Evolutionary conservation across 2,797 vertebrate species (phyloP).

Genomic region (Synaphobranchus kaupii): DNA sequence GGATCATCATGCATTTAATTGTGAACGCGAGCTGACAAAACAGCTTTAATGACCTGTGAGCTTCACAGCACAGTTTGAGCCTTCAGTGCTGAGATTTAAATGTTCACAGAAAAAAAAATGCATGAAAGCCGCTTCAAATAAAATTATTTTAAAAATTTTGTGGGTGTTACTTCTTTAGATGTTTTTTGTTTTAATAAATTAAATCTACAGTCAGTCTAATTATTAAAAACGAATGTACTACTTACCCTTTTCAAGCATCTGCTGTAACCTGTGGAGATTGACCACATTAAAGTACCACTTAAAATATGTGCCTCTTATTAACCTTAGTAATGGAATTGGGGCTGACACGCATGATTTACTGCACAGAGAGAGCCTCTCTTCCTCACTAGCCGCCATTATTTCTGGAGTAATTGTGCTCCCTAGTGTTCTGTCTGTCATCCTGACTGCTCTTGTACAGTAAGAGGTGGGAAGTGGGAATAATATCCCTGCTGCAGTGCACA

Average conservation of each 20-base stretch:
- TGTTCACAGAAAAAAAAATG: neutral
- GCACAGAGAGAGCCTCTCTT: slow-evolving; percentile 2
- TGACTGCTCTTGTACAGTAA: neutral
- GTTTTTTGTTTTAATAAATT: neutral
- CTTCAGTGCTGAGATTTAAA: slow-evolving; percentile 16
- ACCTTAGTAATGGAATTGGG: slow-evolving; percentile 65
- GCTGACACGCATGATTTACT: slow-evolving; percentile 50
- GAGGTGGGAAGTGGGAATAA: neutral
- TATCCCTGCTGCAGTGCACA: neutral
- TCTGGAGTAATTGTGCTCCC: slow-evolving; percentile 90
- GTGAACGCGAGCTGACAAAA: slow-evolving; percentile 12
- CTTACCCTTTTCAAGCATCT: slow-evolving; percentile 40
- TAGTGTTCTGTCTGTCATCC: slow-evolving; percentile 75
- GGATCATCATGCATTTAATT: neutral
- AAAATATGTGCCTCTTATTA: slow-evolving; percentile 71
- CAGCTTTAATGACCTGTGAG: slow-evolving; percentile 17
- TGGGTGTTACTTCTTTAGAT: neutral
- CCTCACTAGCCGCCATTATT: slow-evolving; percentile 65
- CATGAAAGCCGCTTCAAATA: neutral
- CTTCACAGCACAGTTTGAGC: neutral
- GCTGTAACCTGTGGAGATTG: slow-evolving; percentile 62
- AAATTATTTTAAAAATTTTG: neutral
- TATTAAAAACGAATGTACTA: slow-evolving; percentile 12
- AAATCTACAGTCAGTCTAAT: slow-evolving; percentile 25
- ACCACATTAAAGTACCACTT: slow-evolving; percentile 69